These are phyloP conservation scores for Syrmaticus mikado DNA, from an alignment of 2,113 vertebrate genomes.

Conservation along the genomic window DNA sequence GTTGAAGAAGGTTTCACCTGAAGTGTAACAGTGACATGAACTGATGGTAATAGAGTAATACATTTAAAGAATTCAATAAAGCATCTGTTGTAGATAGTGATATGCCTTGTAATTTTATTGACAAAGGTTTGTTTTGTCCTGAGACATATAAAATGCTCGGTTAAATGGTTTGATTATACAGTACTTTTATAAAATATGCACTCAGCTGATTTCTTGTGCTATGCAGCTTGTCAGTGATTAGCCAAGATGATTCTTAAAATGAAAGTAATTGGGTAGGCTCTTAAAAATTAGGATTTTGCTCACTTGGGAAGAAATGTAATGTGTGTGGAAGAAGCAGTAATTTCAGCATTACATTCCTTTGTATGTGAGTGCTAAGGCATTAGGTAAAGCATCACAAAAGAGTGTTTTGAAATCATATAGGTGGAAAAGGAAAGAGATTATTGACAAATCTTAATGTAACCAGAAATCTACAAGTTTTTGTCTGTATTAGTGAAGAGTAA, in stretches of 20 bases:
- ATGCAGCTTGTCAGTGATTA: conserved; percentile 20
- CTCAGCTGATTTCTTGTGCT: background rate
- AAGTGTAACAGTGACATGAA: conserved; percentile 61
- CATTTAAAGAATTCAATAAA: conserved; percentile 72
- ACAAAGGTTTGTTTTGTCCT: conserved; percentile 62
- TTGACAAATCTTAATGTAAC: background rate
- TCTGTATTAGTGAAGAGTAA: background rate
- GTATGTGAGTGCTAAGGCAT: background rate
- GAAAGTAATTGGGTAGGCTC: conserved; percentile 23
- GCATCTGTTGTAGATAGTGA: conserved; percentile 48
- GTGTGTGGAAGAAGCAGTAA: background rate
- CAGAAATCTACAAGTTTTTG: background rate
- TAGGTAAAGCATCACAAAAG: background rate
- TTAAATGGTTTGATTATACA: conserved; percentile 47
- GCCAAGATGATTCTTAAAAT: conserved; percentile 20
- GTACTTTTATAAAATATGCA: background rate
- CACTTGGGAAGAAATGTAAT: background rate
- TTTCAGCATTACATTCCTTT: background rate
- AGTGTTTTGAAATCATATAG: background rate
- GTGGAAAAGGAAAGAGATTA: background rate
- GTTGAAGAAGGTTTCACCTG: conserved; percentile 64
- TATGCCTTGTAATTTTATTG: conserved; percentile 69
- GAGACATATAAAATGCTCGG: conserved; percentile 34
- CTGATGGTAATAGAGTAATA: conserved; percentile 67
- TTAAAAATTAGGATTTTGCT: conserved; percentile 20